These are phyloP conservation scores for Iguana delicatissima DNA, from an alignment of 2,797 vertebrate species.

Conservation along the genomic window DNA sequence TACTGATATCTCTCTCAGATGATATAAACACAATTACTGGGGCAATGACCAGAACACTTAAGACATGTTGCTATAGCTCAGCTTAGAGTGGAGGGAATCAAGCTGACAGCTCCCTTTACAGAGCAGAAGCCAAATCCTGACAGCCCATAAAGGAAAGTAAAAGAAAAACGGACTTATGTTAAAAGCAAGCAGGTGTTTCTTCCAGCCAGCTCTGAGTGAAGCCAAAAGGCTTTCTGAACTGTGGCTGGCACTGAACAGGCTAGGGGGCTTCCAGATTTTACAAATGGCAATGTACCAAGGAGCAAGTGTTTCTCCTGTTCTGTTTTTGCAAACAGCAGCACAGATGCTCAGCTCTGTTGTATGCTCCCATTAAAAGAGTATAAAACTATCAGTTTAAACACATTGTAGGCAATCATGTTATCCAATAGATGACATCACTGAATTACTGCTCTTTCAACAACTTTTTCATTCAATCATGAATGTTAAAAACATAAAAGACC, in stretches of 20 bases:
- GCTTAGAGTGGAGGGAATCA: slow-evolving; percentile 44
- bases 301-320: slow-evolving; percentile 18
- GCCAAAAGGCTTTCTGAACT: slow-evolving; percentile 24
- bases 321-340: neutral
- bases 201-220: slow-evolving; percentile 7
- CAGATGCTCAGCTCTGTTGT: neutral
- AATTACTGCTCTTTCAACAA: neutral
- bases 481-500: neutral
- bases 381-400: neutral
- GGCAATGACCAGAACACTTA: slow-evolving; percentile 63
- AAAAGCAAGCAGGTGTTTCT: slow-evolving; percentile 23
- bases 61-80: slow-evolving; percentile 42
- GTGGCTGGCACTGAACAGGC: neutral
- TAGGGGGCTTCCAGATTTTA: slow-evolving; percentile 36
- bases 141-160: slow-evolving; percentile 33
- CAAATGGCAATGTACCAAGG: slow-evolving; percentile 22
- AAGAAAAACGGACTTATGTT: slow-evolving; percentile 21
- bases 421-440: neutral
- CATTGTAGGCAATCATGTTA: neutral
- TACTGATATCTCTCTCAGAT: slow-evolving; percentile 64
- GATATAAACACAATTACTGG: slow-evolving; percentile 72
- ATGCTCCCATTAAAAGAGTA: neutral
- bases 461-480: neutral
- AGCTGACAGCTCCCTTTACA: slow-evolving; percentile 34
- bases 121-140: slow-evolving; percentile 58